Conservation (phyloP, 2,888 invertebrate genomes). For the Protophormia terraenovae region DNA sequence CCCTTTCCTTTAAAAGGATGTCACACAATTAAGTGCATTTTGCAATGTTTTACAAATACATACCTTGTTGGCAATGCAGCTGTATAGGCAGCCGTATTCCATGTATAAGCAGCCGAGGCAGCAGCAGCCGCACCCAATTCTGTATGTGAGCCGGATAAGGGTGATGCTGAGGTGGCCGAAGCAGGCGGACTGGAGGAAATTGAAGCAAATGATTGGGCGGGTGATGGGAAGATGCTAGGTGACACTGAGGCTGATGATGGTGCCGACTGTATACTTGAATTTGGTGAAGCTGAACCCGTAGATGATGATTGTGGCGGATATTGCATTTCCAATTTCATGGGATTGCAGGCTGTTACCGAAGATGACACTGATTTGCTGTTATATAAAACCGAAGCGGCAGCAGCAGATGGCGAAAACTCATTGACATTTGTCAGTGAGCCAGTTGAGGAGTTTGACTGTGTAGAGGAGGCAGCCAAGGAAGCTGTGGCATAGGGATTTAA, state of each 20-base stretch:
- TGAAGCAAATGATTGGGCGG: slow-evolving; percentile 78
- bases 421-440: slow-evolving; percentile 60
- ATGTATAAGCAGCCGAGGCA: slow-evolving; percentile 76
- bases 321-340: slow-evolving; percentile 78
- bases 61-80: slow-evolving; percentile 77
- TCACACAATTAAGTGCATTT: slow-evolving; percentile 44
- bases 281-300: slow-evolving; percentile 79
- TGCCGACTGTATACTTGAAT: slow-evolving; percentile 79
- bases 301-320: slow-evolving; percentile 81
- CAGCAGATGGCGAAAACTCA: slow-evolving; percentile 59
- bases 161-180: slow-evolving; percentile 71
- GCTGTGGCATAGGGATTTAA: slow-evolving; percentile 76
- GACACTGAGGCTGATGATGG: slow-evolving; percentile 80
- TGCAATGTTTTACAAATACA: slow-evolving; percentile 51
- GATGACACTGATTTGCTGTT: slow-evolving; percentile 60
- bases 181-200: slow-evolving; percentile 76
- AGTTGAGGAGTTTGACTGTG: slow-evolving; percentile 51
- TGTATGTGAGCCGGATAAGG: slow-evolving; percentile 72
- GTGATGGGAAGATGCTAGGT: slow-evolving; percentile 79
- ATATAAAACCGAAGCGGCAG: slow-evolving; percentile 50
- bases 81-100: slow-evolving; percentile 66
- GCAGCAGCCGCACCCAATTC: slow-evolving; percentile 72
- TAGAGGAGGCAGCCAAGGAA: slow-evolving; percentile 64
- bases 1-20: slow-evolving; percentile 53
- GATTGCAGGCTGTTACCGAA: slow-evolving; percentile 65